Evolutionary conservation across 2,113 vertebrate genomes (phyloP), one percentile per base, ranked within the genome.

Genomic region (Macaca mulatta): DNA sequence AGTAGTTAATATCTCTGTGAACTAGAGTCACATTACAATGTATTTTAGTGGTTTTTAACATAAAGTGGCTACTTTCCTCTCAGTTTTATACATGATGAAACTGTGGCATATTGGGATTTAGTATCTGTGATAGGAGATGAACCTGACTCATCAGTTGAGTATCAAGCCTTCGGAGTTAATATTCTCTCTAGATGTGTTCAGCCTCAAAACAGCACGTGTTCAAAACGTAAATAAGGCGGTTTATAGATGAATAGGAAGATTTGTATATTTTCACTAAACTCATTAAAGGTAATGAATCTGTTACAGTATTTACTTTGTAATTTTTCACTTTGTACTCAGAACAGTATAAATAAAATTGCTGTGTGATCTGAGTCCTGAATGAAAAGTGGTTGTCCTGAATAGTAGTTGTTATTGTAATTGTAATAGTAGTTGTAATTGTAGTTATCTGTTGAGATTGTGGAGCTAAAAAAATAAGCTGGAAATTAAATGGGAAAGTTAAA

Each of bases 361-460:
- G 32, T 89, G 17, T 94, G 32, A 43, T 67, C 43, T 77, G 78
- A 86, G 35, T 90, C 85, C 61, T 55, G 45, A 83, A 69, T 52
- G 50, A 88, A 38, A 43, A 22, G 48, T 61, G 30, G n/a, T 88
- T 55, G 16, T 70, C 23, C 77, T 92, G 85, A 85, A 43, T 80
- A 79, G 59, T 93, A 48, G 67, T 89, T 89, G 25, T 97, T 89
- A 84, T 96, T 96, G 93, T 97, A 90, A 84, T 96, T 96, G 92
- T 92, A 85, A 43, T 77, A 79, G 59, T 93, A 61, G 57, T 89
- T 89, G 20, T 97, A 90, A 84, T 96, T 96, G 93, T 70, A 96
- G 50, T 86, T 94, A 50, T 92, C 57, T 92, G 1, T 59, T 93
- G 77, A 87, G 13, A 89, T 48, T 95, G 5, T 59, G 12, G 30